These are phyloP conservation scores for Terrapene triunguis DNA, from an alignment of 2,113 vertebrate species.

Conservation along the genomic window DNA sequence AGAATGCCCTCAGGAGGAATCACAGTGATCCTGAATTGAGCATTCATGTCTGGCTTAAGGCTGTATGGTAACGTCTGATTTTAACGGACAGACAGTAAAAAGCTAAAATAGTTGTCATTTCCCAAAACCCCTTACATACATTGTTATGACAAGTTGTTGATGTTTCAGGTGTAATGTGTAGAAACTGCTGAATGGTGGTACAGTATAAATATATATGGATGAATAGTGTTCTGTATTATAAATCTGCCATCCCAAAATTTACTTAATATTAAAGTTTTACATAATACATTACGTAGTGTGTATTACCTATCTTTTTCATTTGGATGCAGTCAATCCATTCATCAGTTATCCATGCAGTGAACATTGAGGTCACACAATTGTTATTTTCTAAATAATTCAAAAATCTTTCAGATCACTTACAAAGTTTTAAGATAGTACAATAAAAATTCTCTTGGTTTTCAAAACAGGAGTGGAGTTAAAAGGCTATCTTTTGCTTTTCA, in stretches of 20 bases:
- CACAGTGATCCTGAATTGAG: neutral
- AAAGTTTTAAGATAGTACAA: neutral
- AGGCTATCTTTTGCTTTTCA: neutral
- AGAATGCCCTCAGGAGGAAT: neutral
- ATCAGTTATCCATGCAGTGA: neutral
- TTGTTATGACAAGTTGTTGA: neutral
- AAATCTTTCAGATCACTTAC: neutral
- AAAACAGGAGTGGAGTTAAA: neutral
- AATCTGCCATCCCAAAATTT: fast-evolving
- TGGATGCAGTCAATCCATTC: neutral
- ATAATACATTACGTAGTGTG: neutral
- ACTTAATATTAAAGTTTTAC: neutral
- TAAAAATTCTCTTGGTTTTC: neutral
- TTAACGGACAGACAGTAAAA: fast-evolving
- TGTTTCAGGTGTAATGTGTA: neutral
- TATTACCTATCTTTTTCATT: neutral
- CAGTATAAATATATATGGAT: neutral
- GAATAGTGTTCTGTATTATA: neutral
- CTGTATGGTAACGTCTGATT: neutral
- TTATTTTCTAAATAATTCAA: neutral
- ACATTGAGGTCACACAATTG: neutral
- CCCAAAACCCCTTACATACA: neutral
- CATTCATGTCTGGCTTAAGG: neutral
- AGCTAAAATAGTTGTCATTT: neutral
- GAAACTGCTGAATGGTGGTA: neutral